Evolutionary conservation across 2,888 invertebrate species (phyloP).

Genomic region (Capitulum mitella): DNA sequence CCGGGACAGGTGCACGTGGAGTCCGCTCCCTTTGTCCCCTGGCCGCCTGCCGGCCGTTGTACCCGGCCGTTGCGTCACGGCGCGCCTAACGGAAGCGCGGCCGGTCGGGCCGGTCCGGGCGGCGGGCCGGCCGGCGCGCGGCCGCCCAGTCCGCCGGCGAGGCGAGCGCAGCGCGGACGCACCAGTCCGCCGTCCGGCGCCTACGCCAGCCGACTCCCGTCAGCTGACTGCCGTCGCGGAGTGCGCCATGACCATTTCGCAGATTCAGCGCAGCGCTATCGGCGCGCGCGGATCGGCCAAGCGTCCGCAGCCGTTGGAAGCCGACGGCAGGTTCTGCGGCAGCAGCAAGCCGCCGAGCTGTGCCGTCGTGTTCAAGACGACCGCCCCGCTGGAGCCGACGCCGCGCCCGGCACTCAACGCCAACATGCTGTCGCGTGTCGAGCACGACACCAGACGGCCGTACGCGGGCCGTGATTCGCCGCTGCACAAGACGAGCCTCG

Average conservation of each 20-base stretch:
- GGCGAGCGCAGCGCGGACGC: not conserved
- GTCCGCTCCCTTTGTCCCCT: not conserved
- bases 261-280: constrained; percentile 1
- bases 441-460: not conserved
- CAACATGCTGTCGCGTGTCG: not conserved
- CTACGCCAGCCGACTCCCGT: not conserved
- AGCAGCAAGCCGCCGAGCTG: constrained; percentile 14
- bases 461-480: not conserved
- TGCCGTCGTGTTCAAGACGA: constrained; percentile 8
- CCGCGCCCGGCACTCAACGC: not conserved
- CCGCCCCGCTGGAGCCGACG: not conserved
- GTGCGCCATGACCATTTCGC: not conserved
- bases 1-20: not conserved
- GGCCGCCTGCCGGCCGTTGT: not conserved
- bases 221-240: not conserved
- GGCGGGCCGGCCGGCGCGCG: not conserved
- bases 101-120: not conserved
- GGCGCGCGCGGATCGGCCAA: not conserved
- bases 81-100: not conserved
- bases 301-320: not conserved
- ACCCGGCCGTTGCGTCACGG: constrained; percentile 10
- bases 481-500: not conserved
- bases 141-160: not conserved
- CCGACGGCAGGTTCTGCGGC: not conserved
- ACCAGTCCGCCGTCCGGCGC: not conserved